These are phyloP conservation scores for Aurelia aurita DNA, from an alignment of 30 jellyfish, hydroid and myxozoan species.

Conservation along the genomic window DNA sequence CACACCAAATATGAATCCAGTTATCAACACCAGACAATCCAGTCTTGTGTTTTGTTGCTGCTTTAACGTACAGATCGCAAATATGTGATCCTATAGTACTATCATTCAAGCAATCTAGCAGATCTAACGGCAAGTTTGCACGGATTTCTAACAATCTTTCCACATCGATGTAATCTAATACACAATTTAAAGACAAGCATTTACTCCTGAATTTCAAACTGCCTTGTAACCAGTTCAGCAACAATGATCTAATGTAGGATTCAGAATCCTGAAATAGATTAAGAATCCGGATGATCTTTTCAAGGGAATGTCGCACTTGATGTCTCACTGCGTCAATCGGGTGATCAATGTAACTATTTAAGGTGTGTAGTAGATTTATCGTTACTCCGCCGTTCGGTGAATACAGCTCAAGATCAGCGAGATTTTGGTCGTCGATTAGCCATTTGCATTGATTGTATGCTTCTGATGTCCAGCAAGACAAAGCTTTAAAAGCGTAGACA, in stretches of 20 bases:
- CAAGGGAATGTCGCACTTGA: conserved; percentile 64
- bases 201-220: conserved; percentile 71
- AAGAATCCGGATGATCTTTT: conserved; percentile 56
- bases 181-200: conserved; percentile 52
- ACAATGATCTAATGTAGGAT: conserved; percentile 8
- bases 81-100: conserved; percentile 77
- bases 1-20: conserved; percentile 82
- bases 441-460: conserved; percentile 52
- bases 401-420: neutral
- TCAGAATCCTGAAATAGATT: conserved; percentile 77
- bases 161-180: conserved; percentile 34
- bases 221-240: conserved; percentile 34
- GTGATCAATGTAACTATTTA: conserved; percentile 76
- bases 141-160: conserved; percentile 36
- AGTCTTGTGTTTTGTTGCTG: conserved; percentile 56
- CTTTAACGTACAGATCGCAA: conserved; percentile 74
- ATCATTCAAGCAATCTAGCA: conserved; percentile 72
- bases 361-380: conserved; percentile 31
- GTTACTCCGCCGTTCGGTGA: conserved; percentile 37
- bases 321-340: conserved; percentile 93
- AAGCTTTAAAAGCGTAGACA: conserved; percentile 67
- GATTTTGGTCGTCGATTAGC: neutral
- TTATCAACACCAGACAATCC: conserved; percentile 15
- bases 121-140: conserved; percentile 47
- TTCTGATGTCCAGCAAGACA: conserved; percentile 65